These are phyloP conservation scores for Gnatocerus cornutus DNA, from an alignment of 2,888 invertebrate species.

Conservation along the genomic window DNA sequence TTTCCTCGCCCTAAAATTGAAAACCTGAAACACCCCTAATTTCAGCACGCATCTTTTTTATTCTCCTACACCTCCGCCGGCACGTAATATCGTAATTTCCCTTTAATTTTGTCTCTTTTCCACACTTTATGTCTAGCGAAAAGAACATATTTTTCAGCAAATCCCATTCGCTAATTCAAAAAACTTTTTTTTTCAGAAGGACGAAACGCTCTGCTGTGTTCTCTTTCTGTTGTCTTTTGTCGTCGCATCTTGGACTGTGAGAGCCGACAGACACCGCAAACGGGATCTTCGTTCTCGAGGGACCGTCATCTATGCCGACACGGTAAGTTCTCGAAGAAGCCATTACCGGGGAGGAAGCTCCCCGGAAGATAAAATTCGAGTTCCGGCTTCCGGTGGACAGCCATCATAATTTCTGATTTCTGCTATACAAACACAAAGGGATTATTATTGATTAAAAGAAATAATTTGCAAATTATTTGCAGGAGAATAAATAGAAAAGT, in stretches of 20 bases:
- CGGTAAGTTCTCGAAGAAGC: slow-evolving; percentile 50
- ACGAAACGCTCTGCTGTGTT: slow-evolving; percentile 44
- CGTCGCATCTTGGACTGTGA: slow-evolving; percentile 46
- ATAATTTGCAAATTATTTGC: not conserved
- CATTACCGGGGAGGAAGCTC: slow-evolving; percentile 47
- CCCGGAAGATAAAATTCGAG: slow-evolving; percentile 49
- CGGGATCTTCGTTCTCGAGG: slow-evolving; percentile 54
- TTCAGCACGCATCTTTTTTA: no score
- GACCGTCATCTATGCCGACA: slow-evolving; percentile 53
- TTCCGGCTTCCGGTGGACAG: slow-evolving; percentile 32
- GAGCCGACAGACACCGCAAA: slow-evolving; percentile 53
- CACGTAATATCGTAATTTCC: slow-evolving; percentile 9
- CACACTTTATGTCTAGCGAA: not conserved
- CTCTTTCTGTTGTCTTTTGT: slow-evolving; percentile 54
- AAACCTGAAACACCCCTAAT: not conserved
- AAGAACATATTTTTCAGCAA: no score
- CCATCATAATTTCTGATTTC: slow-evolving; percentile 12
- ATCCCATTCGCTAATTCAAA: not conserved
- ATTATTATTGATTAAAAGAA: not conserved
- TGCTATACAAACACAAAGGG: not conserved
- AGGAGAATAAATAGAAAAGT: no score
- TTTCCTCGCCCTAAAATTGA: not conserved
- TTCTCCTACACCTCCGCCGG: not conserved
- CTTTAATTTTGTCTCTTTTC: not conserved
- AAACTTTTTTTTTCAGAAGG: slow-evolving; percentile 37